Evolutionary conservation across 2,113 vertebrate species (phyloP), one percentile per base, ranked within the genome.

Genomic region (Progne subis): DNA sequence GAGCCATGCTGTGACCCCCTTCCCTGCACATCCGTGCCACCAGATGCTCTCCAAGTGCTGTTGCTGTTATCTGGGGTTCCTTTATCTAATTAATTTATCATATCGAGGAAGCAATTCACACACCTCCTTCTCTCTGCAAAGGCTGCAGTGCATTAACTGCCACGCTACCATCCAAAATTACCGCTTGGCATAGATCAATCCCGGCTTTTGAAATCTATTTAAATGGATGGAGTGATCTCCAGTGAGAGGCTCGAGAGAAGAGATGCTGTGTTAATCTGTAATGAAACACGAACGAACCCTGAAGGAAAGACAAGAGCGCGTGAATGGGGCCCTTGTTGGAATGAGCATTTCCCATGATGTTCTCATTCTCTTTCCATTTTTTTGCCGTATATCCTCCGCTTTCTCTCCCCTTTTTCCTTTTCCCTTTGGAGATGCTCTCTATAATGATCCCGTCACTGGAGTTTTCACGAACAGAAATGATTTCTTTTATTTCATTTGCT

Each of bases 211-310:
- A 93, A 92, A 95, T n/a, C 41, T 61, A 72, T 96, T 95, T 92
- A 94, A 93, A 96, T 96, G 94, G 94, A 89, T 78, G 85, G 60
- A 77, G 91, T 2, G 46, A 80, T 91, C 90, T 78, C n/a, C 60
- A 84, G 93, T 8, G 8, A 89, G 80, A 44, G 82, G 47, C 87
- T 75, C 1, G 32, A 87, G 96, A 90, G 94, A 82, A 61, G 90
- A 88, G 95, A 63, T 72, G 94, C 94, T 90, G 93, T 90, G 95
- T 96, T 96, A 90, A 97, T 97, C 90, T 85, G 65, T 93, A 93
- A 95, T 94, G 94, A 96, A 93, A 97, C 88, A 74, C 60, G 83
- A 92, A 82, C 79, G n/a, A 90, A 69, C 90, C 95, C 92, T 63
- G 91, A 69, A 97, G 95, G 87, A 86, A 85, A 95, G 94, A 91